These are phyloP conservation scores for Drosophila repleta DNA, from an alignment of 1,140 invertebrate species.

Conservation along the genomic window DNA sequence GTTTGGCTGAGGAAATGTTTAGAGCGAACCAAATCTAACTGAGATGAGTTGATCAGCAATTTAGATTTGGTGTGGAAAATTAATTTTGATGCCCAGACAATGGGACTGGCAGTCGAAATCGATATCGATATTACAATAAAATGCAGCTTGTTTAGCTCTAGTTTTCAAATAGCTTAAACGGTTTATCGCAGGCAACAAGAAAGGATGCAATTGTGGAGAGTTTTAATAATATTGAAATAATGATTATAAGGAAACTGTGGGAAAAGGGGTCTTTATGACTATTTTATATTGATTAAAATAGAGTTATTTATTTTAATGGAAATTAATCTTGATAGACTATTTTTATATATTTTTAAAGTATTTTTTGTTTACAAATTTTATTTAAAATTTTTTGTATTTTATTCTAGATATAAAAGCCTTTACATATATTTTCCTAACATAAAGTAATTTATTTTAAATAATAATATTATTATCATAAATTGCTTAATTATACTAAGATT, in stretches of 20 bases:
- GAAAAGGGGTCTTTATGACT: no score
- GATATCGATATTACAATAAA: conserved; percentile 9
- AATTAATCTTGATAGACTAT: no score
- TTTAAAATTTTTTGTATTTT: no score
- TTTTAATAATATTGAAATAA: neutral
- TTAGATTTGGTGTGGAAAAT: conserved; percentile 49
- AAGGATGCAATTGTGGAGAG: neutral
- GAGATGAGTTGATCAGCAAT: conserved; percentile 30
- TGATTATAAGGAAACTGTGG: neutral
- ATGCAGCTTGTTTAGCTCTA: conserved; percentile 11
- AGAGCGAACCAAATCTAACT: conserved; percentile 10
- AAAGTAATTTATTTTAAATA: no score
- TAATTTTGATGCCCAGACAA: conserved; percentile 29
- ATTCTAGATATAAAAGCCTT: no score
- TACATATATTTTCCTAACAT: no score
- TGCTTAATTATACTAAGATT: no score
- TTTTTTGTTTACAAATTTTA: no score
- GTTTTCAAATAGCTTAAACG: neutral
- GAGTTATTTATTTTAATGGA: neutral
- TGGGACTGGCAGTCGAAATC: conserved; percentile 15
- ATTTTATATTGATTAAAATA: neutral
- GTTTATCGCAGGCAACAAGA: neutral
- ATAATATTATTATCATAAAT: no score
- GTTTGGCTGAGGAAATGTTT: conserved; percentile 30
- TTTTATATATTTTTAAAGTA: no score